Percentiles rank a stretch among this genome's conserved stretches.
phyloP scores from a whole-genome alignment of 2,113 vertebrate species.

The Oceanodroma tethys region DNA sequence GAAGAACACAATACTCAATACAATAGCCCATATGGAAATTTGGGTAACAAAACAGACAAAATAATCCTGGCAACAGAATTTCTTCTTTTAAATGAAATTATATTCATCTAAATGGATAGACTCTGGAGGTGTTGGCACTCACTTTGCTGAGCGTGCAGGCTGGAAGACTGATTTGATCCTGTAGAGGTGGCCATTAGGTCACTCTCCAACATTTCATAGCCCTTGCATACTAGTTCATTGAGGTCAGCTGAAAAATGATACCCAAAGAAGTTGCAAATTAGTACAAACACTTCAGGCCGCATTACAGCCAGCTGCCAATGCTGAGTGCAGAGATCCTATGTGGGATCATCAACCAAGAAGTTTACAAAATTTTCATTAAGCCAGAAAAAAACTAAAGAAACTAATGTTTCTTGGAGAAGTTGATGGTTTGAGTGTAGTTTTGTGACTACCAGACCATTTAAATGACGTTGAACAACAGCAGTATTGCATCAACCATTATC shows the following conservation, averaged over 20 bases:
- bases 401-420: background rate
- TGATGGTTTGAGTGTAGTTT: background rate
- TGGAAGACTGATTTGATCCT: background rate
- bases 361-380: background rate
- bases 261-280: background rate
- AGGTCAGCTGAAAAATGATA: background rate
- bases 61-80: background rate
- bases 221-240: background rate
- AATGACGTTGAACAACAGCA: background rate
- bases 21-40: background rate
- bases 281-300: background rate
- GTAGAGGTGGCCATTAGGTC: background rate
- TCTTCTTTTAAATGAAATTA: background rate
- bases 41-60: background rate
- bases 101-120: background rate
- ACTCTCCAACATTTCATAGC: background rate
- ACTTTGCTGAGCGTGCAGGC: background rate
- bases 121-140: background rate
- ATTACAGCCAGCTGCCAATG: background rate
- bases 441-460: background rate
- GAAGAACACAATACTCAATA: background rate
- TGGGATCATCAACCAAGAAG: background rate
- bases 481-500: background rate
- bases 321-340: background rate
- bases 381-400: background rate